Evolutionary conservation across 2,113 vertebrate species (phyloP), one percentile per base, ranked within the genome.

Genomic region (Nettapus auritus): DNA sequence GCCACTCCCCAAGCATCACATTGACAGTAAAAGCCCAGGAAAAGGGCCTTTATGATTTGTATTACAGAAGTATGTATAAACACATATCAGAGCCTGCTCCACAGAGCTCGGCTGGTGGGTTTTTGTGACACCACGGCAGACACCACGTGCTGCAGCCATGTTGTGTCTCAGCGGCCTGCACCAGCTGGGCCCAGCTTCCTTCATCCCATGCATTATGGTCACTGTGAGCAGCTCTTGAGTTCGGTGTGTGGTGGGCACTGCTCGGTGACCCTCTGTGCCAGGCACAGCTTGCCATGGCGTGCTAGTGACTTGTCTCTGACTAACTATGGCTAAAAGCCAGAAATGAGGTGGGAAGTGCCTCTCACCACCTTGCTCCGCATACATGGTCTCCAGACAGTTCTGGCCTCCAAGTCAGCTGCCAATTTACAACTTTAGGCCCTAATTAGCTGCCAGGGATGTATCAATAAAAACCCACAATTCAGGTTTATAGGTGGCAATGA

Each of bases 161-260:
- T 36, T 29, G 75, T 29, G 13, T 46, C 38, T 73, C 88, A 11
- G 36, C 36, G 3, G 0, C 26, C 53, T 56, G 53, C 16, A 17
- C 28, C 53, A 18, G 53, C 16, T 25, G 9, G 9, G 53, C 16
- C 53, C 46, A 20, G 91, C 11, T 9, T 28, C 46, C 42, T 57
- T 75, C 4, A 0, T 22, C 34, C 46, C 0, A 0, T 0, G 6
- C 22, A 60, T 29, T 25, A 34, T 5, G 3, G 70, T 34, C 78
- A 48, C 56, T 4, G 0, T 0, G 2, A 78, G 75, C 55, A 46
- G 56, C 16, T 40, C 1, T 5, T 2, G 3, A 59, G 59, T 31
- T 68, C 0, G 1, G 36, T 33, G 12, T 18, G 3, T 11, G 1
- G 0, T 0, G 0, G 6, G 7, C 9, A 8, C n/a, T 33, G 59